phyloP scores from a whole-genome alignment of 2,888 invertebrate species.

The Miltochrista miniata region DNA sequence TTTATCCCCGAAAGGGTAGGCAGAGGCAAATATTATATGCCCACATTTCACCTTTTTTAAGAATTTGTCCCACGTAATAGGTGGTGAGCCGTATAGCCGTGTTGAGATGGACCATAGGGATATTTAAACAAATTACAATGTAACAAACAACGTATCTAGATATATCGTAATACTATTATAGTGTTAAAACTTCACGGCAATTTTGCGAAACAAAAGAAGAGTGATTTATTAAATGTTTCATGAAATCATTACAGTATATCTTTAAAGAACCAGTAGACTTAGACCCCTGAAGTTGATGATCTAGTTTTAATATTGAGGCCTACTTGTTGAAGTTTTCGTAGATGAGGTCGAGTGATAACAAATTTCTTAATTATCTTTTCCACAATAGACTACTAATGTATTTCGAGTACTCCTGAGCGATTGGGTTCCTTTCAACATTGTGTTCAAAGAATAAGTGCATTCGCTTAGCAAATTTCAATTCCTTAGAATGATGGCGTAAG shows the following conservation, averaged over 20 bases:
- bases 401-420: slow-evolving; percentile 33
- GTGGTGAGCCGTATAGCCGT: too few species aligned
- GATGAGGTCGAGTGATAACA: slow-evolving; percentile 67
- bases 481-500: slow-evolving; percentile 1
- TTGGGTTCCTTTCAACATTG: slow-evolving; percentile 36
- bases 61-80: too few species aligned
- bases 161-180: slow-evolving; percentile 8
- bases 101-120: too few species aligned
- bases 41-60: too few species aligned
- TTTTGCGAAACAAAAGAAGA: slow-evolving; percentile 28
- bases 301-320: slow-evolving; percentile 30
- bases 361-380: slow-evolving; percentile 72
- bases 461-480: not conserved
- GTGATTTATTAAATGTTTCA: slow-evolving; percentile 47
- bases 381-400: slow-evolving; percentile 59
- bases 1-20: too few species aligned
- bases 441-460: slow-evolving; percentile 15
- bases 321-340: slow-evolving; percentile 38
- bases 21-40: too few species aligned
- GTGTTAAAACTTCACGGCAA: slow-evolving; percentile 7
- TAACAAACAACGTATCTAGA: too few species aligned
- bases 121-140: too few species aligned
- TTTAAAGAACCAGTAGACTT: slow-evolving; percentile 35
- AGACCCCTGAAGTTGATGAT: slow-evolving; percentile 29
- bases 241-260: slow-evolving; percentile 42